phyloP scores from a whole-genome alignment of 2,797 vertebrate genomes.

The Sarcoramphus papa region DNA sequence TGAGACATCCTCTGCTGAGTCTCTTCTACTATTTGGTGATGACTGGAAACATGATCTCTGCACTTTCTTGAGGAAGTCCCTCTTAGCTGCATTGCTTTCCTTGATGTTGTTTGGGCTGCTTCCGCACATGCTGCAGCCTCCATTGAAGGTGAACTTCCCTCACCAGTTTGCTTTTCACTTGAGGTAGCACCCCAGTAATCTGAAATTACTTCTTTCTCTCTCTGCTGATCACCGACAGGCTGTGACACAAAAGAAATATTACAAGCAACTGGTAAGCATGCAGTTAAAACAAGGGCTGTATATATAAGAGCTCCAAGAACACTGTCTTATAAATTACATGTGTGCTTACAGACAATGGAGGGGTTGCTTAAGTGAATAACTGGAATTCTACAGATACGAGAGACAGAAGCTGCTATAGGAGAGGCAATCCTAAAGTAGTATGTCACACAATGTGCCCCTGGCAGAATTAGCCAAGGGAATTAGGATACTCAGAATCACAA shows the following conservation, averaged over 20 bases:
- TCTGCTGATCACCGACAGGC: slow-evolving; percentile 7
- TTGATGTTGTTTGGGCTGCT: not conserved
- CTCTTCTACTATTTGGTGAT: not conserved
- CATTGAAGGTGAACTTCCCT: not conserved
- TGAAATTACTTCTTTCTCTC: not conserved
- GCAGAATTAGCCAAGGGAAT: not conserved
- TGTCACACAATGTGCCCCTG: not conserved
- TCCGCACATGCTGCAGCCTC: not conserved
- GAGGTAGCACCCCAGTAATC: not conserved
- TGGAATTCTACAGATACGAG: not conserved
- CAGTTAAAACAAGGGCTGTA: not conserved
- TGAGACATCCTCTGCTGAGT: not conserved
- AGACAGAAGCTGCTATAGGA: not conserved
- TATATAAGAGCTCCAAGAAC: not conserved
- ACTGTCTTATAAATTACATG: not conserved
- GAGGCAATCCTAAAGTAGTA: not conserved
- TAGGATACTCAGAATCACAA: not conserved
- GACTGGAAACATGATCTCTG: not conserved
- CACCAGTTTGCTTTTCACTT: not conserved
- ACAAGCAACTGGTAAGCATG: not conserved
- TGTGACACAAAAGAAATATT: slow-evolving; percentile 27
- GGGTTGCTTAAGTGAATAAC: not conserved
- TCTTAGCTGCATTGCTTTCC: not conserved
- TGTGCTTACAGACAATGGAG: not conserved
- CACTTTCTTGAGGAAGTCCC: not conserved